Evolutionary conservation across 2,888 invertebrate species (phyloP).

Genomic region (Gryllus longicercus): DNA sequence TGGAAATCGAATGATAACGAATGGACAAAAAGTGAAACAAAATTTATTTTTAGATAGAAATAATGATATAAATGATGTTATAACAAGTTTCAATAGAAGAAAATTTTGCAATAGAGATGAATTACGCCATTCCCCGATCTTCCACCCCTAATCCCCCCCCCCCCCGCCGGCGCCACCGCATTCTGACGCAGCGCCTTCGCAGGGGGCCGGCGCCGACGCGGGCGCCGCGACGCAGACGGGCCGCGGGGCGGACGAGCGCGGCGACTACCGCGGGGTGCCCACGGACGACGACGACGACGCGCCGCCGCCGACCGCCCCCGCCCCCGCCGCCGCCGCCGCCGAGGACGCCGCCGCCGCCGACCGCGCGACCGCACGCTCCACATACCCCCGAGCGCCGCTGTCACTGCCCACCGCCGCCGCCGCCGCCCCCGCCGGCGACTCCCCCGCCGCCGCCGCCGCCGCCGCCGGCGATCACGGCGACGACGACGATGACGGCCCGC

Average conservation of each 20-base stretch:
- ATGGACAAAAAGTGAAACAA: too few species aligned
- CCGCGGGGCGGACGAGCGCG: neutral
- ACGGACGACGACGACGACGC: neutral
- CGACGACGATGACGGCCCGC: neutral
- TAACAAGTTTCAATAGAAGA: too few species aligned
- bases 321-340: neutral
- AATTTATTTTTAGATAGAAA: too few species aligned
- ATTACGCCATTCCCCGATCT: too few species aligned
- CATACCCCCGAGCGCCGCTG: neutral
- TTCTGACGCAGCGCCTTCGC: neutral
- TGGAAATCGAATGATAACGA: too few species aligned
- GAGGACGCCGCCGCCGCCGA: neutral
- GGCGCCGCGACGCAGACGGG: neutral
- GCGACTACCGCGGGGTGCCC: neutral
- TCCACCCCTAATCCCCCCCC: neutral
- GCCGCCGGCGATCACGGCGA: neutral
- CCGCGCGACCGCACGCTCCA: neutral
- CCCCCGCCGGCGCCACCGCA: neutral
- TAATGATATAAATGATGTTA: too few species aligned
- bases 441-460: neutral
- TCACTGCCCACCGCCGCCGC: neutral
- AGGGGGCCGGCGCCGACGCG: neutral
- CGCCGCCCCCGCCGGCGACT: neutral
- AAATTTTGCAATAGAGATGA: too few species aligned
- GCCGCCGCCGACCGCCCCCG: neutral